Base-by-base conservation (phyloP, 2,888 invertebrate species). In the Thereva unica region DNA sequence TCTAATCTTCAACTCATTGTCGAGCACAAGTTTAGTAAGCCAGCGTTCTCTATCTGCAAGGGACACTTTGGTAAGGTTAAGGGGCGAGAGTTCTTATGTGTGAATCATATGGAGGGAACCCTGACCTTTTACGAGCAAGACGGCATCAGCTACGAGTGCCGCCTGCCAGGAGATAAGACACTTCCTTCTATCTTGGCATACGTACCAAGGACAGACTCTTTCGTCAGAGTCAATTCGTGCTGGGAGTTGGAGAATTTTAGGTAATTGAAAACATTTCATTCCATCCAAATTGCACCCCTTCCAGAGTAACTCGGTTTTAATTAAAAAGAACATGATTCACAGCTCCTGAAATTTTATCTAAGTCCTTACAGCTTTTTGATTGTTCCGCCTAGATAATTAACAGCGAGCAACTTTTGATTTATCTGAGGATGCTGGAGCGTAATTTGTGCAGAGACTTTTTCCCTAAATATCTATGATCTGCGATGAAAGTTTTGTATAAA, bases 61-160 rank as follows among this genome's bases (percentile, higher is more conserved):
- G 97, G 97, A 0, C 86, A 91, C 3, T 97, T 97, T 81, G 96
- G 96, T 1, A 89, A 90, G 64, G 89, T 89, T 0, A 87, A 88
- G 76, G 88, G 89, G 2, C 84, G 93, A 75, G 95, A 97, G 78
- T 93, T 96, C 74, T 84, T 96, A 67, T 96, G 96, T 77, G 88
- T 97, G 23, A 94, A 95, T 77, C 92, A 92, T 41, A 81, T 97
- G 74, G 96, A 97, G 80, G 95, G 97, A 9, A 87, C 90, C 61
- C 79, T 97, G 12, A 88, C 90, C 65, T 92, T 98, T 77, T 97
- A 90, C 78, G 97, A 97, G 77, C 96, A 96, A 82, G 97, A 97
- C 80, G 89, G 90, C 64, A 92, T 91, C 77, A 85, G 91, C 10
- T 95, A 96, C 77, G 87, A 88, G 75, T 90, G 94, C 69, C 86